phyloP scores from a whole-genome alignment of 2,888 invertebrate genomes.

The Meliscaeva auricollis region DNA sequence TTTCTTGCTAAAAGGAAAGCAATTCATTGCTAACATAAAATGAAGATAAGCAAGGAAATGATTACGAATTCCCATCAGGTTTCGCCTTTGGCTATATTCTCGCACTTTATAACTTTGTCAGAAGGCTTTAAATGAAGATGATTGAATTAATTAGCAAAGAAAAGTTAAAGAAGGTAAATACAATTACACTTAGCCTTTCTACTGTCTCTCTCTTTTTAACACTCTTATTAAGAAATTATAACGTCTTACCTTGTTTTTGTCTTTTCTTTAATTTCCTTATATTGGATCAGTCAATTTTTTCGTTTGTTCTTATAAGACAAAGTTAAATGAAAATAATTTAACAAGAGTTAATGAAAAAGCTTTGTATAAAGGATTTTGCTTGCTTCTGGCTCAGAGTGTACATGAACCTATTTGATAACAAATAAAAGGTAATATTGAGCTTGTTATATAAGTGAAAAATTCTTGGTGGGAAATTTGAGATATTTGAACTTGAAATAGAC shows the following conservation, averaged over 20 bases:
- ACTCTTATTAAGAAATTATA: slow-evolving; percentile 21
- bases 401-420: too few relatives aligned
- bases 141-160: slow-evolving; percentile 35
- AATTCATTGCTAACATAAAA: slow-evolving; percentile 19
- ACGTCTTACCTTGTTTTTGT: slow-evolving; percentile 13
- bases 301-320: background rate
- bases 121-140: slow-evolving; percentile 16
- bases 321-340: too few relatives aligned
- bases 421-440: too few relatives aligned
- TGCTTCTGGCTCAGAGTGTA: too few relatives aligned
- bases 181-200: slow-evolving; percentile 19
- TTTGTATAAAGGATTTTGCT: too few relatives aligned
- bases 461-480: too few relatives aligned
- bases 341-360: too few relatives aligned
- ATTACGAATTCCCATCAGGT: slow-evolving; percentile 23
- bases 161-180: slow-evolving; percentile 33
- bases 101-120: slow-evolving; percentile 25
- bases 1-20: background rate
- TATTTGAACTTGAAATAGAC: too few relatives aligned
- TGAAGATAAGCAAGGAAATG: slow-evolving; percentile 2
- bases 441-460: too few relatives aligned
- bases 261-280: slow-evolving; percentile 6
- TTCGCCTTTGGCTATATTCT: slow-evolving; percentile 12
- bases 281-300: slow-evolving; percentile 14
- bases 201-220: too few relatives aligned